Evolutionary conservation across 2,888 invertebrate genomes (phyloP).

Genomic region (Drosophila histrio): DNA sequence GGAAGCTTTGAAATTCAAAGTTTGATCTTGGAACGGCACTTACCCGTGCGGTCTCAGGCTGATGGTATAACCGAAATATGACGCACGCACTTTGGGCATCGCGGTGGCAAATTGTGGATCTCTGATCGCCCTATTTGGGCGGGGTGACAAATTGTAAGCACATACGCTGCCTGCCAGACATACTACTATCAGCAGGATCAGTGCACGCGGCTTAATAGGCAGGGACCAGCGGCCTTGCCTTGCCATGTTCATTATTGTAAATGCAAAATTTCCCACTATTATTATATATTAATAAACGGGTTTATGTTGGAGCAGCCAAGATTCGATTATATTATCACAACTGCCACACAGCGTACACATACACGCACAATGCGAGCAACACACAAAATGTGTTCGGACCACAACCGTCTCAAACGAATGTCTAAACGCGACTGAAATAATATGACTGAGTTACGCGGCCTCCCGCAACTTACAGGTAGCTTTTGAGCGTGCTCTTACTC

Average conservation of each 20-base stretch:
- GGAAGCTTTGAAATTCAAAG: constrained; percentile 17
- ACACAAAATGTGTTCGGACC: not conserved
- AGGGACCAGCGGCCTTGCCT: constrained; percentile 31
- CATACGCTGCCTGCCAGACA: constrained; percentile 18
- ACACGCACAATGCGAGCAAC: not conserved
- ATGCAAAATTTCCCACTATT: constrained; percentile 3
- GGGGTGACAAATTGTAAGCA: constrained; percentile 83
- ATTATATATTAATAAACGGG: constrained; percentile 22
- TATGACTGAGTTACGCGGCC: not conserved
- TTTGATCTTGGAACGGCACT: constrained; percentile 58
- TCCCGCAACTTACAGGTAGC: constrained; percentile 14
- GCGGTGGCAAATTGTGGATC: constrained; percentile 79
- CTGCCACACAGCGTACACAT: constrained; percentile 14
- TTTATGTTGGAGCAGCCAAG: constrained; percentile 16
- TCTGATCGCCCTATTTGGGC: constrained; percentile 80
- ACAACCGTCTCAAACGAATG: constrained; percentile 39
- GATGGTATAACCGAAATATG: constrained; percentile 83
- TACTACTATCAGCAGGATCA: constrained; percentile 20
- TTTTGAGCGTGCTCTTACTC: constrained; percentile 20
- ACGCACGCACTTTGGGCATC: constrained; percentile 80
- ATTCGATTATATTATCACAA: constrained; percentile 52
- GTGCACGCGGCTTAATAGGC: not conserved
- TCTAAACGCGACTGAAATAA: constrained; percentile 32
- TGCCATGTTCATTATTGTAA: constrained; percentile 31
- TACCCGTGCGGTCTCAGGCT: constrained; percentile 81